These are phyloP conservation scores for Rhodeus uyekii DNA, from an alignment of 2,797 vertebrate genomes.

Conservation along the genomic window DNA sequence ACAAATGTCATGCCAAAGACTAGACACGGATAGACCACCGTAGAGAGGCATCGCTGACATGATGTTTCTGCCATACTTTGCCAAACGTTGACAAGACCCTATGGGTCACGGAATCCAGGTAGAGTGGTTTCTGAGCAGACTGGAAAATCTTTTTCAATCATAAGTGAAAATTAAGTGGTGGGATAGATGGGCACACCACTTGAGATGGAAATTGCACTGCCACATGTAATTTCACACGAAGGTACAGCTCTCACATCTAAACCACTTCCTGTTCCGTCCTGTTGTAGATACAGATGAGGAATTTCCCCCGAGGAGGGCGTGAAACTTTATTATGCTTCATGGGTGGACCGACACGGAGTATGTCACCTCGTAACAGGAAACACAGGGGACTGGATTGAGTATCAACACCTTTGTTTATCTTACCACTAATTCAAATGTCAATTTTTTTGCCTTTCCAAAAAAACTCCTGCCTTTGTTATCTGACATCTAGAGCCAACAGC, in stretches of 20 bases:
- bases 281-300: conserved; percentile 25
- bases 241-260: conserved; percentile 14
- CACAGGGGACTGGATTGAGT: conserved; percentile 1
- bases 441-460: no score
- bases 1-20: conserved; percentile 39
- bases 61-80: conserved; percentile 8
- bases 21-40: neutral
- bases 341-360: neutral
- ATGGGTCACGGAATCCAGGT: conserved; percentile 25
- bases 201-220: conserved; percentile 58
- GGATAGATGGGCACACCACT: conserved; percentile 38
- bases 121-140: conserved; percentile 41
- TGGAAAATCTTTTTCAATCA: conserved; percentile 52
- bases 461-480: conserved; percentile 28
- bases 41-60: conserved; percentile 4
- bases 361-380: conserved; percentile 10
- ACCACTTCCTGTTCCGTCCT: conserved; percentile 45
- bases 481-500: conserved; percentile 43
- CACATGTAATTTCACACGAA: conserved; percentile 56
- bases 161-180: conserved; percentile 60
- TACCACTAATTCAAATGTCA: neutral
- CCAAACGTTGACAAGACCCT: conserved; percentile 30
- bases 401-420: conserved; percentile 38
- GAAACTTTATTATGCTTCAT: conserved; percentile 5
- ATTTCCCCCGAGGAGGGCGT: conserved; percentile 23